A percentile compares a stretch with the other conserved stretches of the same genome.
These are phyloP conservation scores for Meleagris gallopavo DNA, from an alignment of 2,113 vertebrate species.

Conservation along the genomic window DNA sequence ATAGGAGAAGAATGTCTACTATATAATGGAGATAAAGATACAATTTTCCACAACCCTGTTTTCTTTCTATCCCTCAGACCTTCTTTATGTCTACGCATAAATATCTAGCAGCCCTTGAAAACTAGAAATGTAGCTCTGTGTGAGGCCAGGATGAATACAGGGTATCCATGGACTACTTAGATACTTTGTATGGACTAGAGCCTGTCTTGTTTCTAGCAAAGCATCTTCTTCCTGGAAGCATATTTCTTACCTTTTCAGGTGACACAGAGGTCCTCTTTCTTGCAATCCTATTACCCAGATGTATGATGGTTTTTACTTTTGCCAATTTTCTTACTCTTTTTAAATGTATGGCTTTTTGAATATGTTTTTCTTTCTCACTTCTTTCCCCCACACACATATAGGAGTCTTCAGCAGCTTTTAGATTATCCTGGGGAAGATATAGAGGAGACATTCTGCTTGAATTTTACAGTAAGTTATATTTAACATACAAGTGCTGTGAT, in stretches of 20 bases:
- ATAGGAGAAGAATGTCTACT: neutral
- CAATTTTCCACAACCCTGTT: neutral
- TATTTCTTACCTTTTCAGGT: neutral
- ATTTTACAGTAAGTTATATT: slow-evolving; percentile 87
- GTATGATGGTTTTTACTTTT: neutral
- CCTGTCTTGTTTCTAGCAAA: neutral
- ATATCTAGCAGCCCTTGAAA: neutral
- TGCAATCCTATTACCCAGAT: neutral
- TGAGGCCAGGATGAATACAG: neutral
- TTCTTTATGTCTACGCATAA: neutral
- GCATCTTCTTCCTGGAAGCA: neutral
- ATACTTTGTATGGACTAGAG: neutral
- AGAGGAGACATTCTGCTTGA: slow-evolving; percentile 94
- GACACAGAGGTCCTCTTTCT: neutral
- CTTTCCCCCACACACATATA: slow-evolving; percentile 57
- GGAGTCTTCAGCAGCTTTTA: slow-evolving; percentile 94
- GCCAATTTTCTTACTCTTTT: neutral
- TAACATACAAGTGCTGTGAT: neutral
- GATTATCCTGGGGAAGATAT: slow-evolving; percentile 90
- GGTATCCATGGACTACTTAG: neutral
- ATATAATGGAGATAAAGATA: neutral
- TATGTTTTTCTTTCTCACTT: neutral
- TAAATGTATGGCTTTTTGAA: neutral
- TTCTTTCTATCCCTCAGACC: neutral
- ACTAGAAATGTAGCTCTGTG: neutral